Base-by-base conservation (phyloP, 2,797 vertebrate species). In the Gallinago solitaria region DNA sequence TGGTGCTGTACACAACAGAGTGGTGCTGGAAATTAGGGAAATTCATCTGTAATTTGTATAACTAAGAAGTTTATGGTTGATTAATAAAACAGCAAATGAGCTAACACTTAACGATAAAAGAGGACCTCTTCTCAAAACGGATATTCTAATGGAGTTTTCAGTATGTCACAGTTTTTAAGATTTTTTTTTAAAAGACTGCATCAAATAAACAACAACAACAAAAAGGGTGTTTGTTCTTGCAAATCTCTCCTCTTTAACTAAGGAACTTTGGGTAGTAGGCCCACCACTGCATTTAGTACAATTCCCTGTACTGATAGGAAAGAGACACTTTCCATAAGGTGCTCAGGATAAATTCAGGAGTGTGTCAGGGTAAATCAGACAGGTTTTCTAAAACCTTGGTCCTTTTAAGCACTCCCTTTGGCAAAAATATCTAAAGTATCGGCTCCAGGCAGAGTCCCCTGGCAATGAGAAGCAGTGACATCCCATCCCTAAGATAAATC, bases 21-120 rank as follows among this genome's bases (percentile, higher is more conserved):
- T 56, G 35, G 32, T 61, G 30, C 71, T 85, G 61, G 30, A 96
- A 94, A 88, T 94, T 48, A 93, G 63, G 37, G 74, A 95, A 96
- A 95, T 92, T 82, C 8, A 83, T 85, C 67, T 70, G 25, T 70
- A 94, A 87, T 96, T 96, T 94, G 37, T 80, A 83, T 39, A 83
- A 48, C 70, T 83, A 74, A 84, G 80, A 94, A 88, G n/a, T 95
- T 92, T 83, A 90, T 53, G 71, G 35, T n/a, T 87, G 71, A 90
- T 87, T 92, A 92, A 92, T 83, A 80, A 80, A 90, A 89, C 28
- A 77, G 41, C 59, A 89, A 94, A 95, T 77, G 37, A 89, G 74
- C 43, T 88, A 96, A 74, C 41, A 60, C 25, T 93, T 95, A 61
- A 47, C 0, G 1, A 94, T 71, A 87, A 89, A 87, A 89, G 73